Evolutionary conservation across 1,140 invertebrate species (phyloP).

Genomic region (Trichonephila clavipes): DNA sequence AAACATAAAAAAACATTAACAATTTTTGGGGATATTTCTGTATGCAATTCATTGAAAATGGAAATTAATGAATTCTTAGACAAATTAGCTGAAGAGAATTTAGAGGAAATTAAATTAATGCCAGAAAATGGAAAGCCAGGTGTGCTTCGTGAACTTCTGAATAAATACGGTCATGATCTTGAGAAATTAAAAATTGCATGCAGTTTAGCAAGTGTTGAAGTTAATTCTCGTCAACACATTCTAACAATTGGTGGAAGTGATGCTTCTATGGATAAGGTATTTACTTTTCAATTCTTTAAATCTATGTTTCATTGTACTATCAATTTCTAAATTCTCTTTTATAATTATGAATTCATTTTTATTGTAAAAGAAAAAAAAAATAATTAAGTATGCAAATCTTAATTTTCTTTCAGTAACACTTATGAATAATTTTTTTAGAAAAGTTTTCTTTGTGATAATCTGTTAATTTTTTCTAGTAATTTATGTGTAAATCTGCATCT

Average conservation of each 20-base stretch:
- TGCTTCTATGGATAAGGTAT: neutral
- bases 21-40: conserved; percentile 58
- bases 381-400: no score
- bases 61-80: conserved; percentile 53
- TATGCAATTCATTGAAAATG: conserved; percentile 26
- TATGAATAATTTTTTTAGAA: no score
- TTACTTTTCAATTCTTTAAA: neutral
- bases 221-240: conserved; percentile 38
- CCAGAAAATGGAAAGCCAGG: conserved; percentile 35
- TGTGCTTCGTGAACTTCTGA: conserved; percentile 53
- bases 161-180: conserved; percentile 58
- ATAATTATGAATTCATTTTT: no score
- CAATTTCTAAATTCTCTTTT: no score
- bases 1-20: conserved; percentile 42
- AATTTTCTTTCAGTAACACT: no score
- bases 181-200: conserved; percentile 24
- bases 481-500: no score
- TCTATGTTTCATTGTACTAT: neutral
- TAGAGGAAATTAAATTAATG: conserved; percentile 50
- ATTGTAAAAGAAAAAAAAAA: no score
- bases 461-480: no score
- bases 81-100: conserved; percentile 31
- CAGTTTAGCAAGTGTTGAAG: conserved; percentile 22
- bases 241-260: conserved; percentile 38
- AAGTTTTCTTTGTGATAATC: no score